Conservation (phyloP, 2,113 vertebrate genomes). For the Syngnathus scovelli region DNA sequence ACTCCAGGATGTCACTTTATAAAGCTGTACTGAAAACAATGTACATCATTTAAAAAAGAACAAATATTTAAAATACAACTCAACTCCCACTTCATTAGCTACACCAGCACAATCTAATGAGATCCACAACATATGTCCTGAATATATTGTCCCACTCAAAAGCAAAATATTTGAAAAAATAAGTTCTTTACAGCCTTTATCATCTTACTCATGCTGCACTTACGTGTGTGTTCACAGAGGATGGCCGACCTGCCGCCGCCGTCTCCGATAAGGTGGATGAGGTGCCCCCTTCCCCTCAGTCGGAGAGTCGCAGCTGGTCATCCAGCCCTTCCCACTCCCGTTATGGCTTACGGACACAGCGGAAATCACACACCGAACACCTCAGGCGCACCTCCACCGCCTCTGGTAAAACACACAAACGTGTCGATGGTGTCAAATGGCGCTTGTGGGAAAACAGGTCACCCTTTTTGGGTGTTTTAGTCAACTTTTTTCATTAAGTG, state of each 20-base stretch:
- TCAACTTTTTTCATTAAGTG: background rate
- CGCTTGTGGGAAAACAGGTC: background rate
- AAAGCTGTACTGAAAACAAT: no score
- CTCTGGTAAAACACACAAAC: constrained; percentile 71
- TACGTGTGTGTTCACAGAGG: constrained; percentile 59
- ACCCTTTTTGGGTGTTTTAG: background rate
- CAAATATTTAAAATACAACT: no score
- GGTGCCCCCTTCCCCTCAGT: constrained; percentile 70
- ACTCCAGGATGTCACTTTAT: no score
- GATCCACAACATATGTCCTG: background rate
- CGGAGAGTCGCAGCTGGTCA: constrained; percentile 75
- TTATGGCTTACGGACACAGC: constrained; percentile 69
- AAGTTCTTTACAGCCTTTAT: background rate
- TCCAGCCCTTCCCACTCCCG: constrained; percentile 79
- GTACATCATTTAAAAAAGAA: no score
- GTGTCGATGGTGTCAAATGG: background rate
- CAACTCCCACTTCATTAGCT: background rate
- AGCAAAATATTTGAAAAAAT: no score
- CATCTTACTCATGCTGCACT: background rate
- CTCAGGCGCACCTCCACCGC: constrained; percentile 78
- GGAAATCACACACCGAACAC: constrained; percentile 78
- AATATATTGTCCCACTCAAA: background rate
- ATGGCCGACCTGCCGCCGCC: constrained; percentile 68
- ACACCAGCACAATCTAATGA: background rate
- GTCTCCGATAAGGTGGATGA: constrained; percentile 74